Conservation (phyloP, 2,797 vertebrate species). For the Danionella dracula region DNA sequence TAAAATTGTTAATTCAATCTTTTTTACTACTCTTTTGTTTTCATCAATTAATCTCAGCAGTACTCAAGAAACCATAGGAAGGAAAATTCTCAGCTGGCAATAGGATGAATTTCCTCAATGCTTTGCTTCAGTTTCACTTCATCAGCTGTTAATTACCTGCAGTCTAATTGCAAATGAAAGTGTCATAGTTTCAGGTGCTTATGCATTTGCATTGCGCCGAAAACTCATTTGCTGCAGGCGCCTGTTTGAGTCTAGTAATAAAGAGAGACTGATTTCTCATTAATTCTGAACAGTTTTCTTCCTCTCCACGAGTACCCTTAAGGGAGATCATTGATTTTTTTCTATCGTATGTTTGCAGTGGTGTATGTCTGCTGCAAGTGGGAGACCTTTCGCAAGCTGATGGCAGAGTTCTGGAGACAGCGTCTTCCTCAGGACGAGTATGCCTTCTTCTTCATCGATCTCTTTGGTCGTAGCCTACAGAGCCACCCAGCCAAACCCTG, state of each 20-base stretch:
- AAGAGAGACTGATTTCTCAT: neutral
- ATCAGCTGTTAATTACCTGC: neutral
- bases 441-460: conserved; percentile 85
- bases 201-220: neutral
- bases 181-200: neutral
- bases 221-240: neutral
- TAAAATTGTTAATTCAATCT: no score
- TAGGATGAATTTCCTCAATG: no score
- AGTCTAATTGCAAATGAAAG: conserved; percentile 3
- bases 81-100: neutral
- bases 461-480: conserved; percentile 75
- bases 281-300: neutral
- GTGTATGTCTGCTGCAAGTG: conserved; percentile 81
- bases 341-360: conserved; percentile 60
- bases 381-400: conserved; percentile 73
- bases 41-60: neutral
- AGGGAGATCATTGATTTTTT: neutral
- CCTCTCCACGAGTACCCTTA: neutral
- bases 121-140: neutral
- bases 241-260: neutral
- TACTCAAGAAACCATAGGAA: neutral
- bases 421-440: conserved; percentile 72
- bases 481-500: conserved; percentile 67
- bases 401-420: conserved; percentile 72
- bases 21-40: no score